A percentile compares a stretch with the other conserved stretches of the same genome.
These are phyloP conservation scores for Elephas maximus DNA, from an alignment of 2,113 vertebrate species.

Conservation along the genomic window DNA sequence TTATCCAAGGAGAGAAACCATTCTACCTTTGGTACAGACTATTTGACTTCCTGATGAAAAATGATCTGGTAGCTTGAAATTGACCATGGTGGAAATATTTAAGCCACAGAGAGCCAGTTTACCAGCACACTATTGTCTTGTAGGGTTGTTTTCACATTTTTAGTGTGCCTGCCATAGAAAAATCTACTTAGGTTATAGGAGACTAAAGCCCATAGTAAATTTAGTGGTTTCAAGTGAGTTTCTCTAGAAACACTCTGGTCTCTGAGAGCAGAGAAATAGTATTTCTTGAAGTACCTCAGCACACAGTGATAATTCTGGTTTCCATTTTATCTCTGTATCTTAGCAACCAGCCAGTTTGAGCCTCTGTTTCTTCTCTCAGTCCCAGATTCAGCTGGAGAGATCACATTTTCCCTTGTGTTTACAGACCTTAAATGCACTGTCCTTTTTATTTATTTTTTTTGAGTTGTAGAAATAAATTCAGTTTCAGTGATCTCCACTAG, in stretches of 20 bases:
- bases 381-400: slow-evolving; percentile 38
- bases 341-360: background rate
- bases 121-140: background rate
- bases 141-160: slow-evolving; percentile 18
- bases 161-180: background rate
- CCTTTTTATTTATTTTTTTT: slow-evolving; percentile 12
- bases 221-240: background rate
- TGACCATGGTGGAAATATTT: background rate
- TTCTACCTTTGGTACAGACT: background rate
- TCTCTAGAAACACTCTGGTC: background rate
- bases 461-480: slow-evolving; percentile 76
- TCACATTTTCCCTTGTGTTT: slow-evolving; percentile 60
- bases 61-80: slow-evolving; percentile 5
- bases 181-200: background rate
- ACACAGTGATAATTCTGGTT: background rate
- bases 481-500: slow-evolving; percentile 66
- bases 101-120: background rate
- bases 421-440: slow-evolving; percentile 72
- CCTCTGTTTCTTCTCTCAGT: slow-evolving; percentile 52
- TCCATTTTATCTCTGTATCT: background rate
- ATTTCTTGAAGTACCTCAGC: background rate
- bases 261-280: slow-evolving; percentile 14
- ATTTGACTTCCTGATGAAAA: background rate
- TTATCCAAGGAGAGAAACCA: background rate
- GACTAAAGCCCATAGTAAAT: background rate